These are phyloP conservation scores for Empidonax alnorum DNA, from an alignment of 2,113 vertebrate species.

Conservation along the genomic window DNA sequence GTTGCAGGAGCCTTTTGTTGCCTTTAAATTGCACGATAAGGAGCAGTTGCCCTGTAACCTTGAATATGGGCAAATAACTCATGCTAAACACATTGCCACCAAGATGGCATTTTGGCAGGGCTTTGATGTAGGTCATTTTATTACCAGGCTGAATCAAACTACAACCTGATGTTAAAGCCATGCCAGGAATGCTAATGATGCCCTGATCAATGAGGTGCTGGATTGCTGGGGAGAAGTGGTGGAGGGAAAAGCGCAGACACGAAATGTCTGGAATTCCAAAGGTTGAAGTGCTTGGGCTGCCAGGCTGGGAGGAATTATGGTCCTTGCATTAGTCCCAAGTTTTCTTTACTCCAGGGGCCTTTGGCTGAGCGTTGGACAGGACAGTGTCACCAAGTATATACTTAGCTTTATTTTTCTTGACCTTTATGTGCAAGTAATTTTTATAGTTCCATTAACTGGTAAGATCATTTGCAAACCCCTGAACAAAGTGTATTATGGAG, in stretches of 20 bases:
- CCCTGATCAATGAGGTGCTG: constrained; percentile 79
- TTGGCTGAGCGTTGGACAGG: constrained; percentile 9
- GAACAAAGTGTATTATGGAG: constrained; percentile 71
- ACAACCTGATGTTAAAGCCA: constrained; percentile 69
- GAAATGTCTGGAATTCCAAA: constrained; percentile 72
- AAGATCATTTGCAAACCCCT: constrained; percentile 74
- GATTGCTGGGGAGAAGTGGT: constrained; percentile 80
- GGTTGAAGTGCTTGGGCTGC: neutral
- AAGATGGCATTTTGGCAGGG: constrained; percentile 73
- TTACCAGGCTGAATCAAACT: constrained; percentile 80
- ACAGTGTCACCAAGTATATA: constrained; percentile 11
- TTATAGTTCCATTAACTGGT: constrained; percentile 78
- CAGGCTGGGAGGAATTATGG: neutral
- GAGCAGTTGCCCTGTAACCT: constrained; percentile 45
- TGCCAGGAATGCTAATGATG: constrained; percentile 85
- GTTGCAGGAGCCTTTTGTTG: constrained; percentile 10
- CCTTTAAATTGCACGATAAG: constrained; percentile 23
- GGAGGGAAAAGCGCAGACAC: constrained; percentile 71
- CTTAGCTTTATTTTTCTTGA: constrained; percentile 78
- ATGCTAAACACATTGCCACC: constrained; percentile 69
- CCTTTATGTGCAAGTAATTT: constrained; percentile 79
- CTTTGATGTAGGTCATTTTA: constrained; percentile 83
- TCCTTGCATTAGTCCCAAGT: constrained; percentile 1
- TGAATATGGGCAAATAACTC: constrained; percentile 69
- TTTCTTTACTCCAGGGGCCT: constrained; percentile 52